Evolutionary conservation across 2,888 invertebrate genomes (phyloP).

Genomic region (Rhamphomyia laevipes): DNA sequence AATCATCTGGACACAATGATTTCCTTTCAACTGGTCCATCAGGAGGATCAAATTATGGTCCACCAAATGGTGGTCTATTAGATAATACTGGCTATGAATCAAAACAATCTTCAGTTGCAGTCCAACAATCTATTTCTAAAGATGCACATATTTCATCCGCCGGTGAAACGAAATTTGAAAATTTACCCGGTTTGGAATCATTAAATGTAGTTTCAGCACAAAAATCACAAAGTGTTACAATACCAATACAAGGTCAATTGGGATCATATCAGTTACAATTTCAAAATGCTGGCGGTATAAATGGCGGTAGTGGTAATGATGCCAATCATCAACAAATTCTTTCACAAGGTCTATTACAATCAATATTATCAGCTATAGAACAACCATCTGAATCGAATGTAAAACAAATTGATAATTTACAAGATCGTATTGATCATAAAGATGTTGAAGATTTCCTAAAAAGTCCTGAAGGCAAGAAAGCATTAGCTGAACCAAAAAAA

Average conservation of each 20-base stretch:
- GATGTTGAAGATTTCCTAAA: constrained; percentile 7
- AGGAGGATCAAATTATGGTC: constrained; percentile 16
- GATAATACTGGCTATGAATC: constrained; percentile 31
- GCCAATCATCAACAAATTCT: constrained; percentile 63
- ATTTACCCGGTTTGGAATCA: constrained; percentile 29
- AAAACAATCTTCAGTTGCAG: constrained; percentile 23
- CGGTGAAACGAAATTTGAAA: constrained; percentile 23
- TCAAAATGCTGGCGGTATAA: constrained; percentile 48
- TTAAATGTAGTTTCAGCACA: constrained; percentile 32
- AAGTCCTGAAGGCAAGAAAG: constrained; percentile 7
- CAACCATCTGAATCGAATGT: constrained; percentile 41
- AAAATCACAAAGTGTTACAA: constrained; percentile 32
- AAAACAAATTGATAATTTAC: neutral
- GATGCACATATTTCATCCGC: constrained; percentile 16
- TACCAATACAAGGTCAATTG: constrained; percentile 45
- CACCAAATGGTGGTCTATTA: constrained; percentile 21
- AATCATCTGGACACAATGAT: neutral
- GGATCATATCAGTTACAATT: constrained; percentile 66
- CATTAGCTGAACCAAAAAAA: neutral
- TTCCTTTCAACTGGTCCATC: constrained; percentile 7
- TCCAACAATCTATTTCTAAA: constrained; percentile 6
- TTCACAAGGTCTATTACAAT: constrained; percentile 66
- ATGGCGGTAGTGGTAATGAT: constrained; percentile 17
- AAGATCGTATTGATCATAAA: constrained; percentile 6
- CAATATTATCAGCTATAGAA: constrained; percentile 71